phyloP scores from a whole-genome alignment of 2,888 invertebrate genomes.

The Drosophila greeni region DNA sequence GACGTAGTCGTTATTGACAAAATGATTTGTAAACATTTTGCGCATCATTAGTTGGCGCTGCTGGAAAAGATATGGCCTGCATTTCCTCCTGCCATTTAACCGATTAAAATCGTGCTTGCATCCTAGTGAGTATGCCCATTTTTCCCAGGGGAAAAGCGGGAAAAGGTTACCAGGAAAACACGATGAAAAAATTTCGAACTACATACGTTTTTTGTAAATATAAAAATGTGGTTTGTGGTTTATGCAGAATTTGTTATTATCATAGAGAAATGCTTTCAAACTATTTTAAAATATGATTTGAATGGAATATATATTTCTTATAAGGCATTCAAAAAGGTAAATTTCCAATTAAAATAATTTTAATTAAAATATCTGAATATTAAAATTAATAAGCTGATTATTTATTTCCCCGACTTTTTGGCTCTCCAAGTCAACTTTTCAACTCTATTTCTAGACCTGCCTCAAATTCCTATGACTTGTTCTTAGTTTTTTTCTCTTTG shows the following conservation, averaged over 20 bases:
- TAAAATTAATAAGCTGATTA: not conserved
- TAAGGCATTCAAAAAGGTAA: not conserved
- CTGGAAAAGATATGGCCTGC: slow-evolving; percentile 39
- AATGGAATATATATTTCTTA: not conserved
- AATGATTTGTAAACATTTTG: slow-evolving; percentile 75
- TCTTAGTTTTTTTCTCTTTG: slow-evolving; percentile 21
- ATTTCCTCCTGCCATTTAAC: slow-evolving; percentile 58
- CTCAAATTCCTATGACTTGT: too few relatives aligned
- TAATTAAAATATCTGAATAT: not conserved
- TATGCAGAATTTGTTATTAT: not conserved
- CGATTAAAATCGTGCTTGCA: slow-evolving; percentile 72
- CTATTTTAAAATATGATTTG: not conserved
- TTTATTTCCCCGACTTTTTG: too few relatives aligned
- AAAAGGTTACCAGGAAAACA: not conserved
- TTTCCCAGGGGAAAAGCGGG: not conserved
- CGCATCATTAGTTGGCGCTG: slow-evolving; percentile 67
- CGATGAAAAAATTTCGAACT: not conserved
- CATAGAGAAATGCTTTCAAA: not conserved
- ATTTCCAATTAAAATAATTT: too few relatives aligned
- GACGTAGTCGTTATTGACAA: slow-evolving; percentile 67
- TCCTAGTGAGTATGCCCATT: slow-evolving; percentile 4
- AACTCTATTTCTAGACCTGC: not conserved
- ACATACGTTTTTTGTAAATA: too few relatives aligned
- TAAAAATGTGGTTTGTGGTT: not conserved
- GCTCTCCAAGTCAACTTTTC: too few relatives aligned